Evolutionary conservation across 2,888 invertebrate genomes (phyloP).

Genomic region (Tolmerus cingulatus): DNA sequence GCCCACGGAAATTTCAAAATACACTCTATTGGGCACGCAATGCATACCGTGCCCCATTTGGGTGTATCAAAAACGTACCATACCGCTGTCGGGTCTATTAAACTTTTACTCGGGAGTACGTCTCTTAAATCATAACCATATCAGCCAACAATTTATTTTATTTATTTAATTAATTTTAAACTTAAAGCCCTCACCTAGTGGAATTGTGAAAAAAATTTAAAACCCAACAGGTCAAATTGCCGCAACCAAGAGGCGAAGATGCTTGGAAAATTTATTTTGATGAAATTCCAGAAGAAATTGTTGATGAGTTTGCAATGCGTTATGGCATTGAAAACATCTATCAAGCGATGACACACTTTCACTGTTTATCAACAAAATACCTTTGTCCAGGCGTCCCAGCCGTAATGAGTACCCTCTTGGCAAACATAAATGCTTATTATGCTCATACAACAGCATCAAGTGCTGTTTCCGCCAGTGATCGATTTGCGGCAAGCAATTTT

Average conservation of each 20-base stretch:
- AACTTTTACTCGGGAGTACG: no score
- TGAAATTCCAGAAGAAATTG: slow-evolving; percentile 96
- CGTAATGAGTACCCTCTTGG: slow-evolving; percentile 97
- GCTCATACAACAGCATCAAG: slow-evolving; percentile 97
- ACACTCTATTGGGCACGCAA: no score
- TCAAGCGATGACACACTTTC: slow-evolving; percentile 87
- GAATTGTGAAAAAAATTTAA: no score
- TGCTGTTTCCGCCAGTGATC: slow-evolving; percentile 97
- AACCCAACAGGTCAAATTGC: slow-evolving; percentile 70
- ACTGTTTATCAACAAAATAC: slow-evolving; percentile 98
- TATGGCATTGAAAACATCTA: slow-evolving; percentile 99
- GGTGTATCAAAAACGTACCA: no score
- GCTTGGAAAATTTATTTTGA: slow-evolving; percentile 99
- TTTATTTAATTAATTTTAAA: no score
- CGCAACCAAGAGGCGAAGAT: slow-evolving; percentile 94
- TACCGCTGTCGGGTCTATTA: no score
- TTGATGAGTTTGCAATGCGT: slow-evolving; percentile 99
- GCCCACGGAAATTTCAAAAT: no score
- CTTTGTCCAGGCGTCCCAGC: slow-evolving; percentile 99
- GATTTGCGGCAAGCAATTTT: slow-evolving; percentile 99
- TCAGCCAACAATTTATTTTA: background rate
- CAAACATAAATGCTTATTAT: slow-evolving; percentile 99
- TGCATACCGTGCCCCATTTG: background rate
- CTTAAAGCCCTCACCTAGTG: no score
- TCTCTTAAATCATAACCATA: background rate